Evolutionary conservation across 2,797 vertebrate species (phyloP).

Genomic region (Alauda arvensis): DNA sequence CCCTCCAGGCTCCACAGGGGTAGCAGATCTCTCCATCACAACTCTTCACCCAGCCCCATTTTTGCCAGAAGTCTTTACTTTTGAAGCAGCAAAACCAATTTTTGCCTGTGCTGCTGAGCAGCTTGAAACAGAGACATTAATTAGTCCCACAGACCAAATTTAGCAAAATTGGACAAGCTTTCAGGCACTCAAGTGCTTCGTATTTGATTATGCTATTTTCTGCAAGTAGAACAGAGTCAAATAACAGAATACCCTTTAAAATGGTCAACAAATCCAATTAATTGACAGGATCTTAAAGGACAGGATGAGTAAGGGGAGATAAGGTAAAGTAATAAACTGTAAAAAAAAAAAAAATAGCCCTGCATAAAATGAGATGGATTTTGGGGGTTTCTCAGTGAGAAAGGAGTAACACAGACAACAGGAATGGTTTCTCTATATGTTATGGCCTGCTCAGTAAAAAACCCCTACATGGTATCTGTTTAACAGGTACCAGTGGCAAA

Average conservation of each 20-base stretch:
- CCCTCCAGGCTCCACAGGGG: not conserved
- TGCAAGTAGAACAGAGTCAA: conserved; percentile 24
- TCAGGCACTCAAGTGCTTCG: conserved; percentile 12
- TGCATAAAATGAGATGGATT: not conserved
- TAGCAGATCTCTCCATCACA: not conserved
- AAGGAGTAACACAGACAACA: not conserved
- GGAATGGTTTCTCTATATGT: not conserved
- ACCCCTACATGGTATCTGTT: not conserved
- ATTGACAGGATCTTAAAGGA: conserved; percentile 30
- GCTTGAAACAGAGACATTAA: conserved; percentile 25
- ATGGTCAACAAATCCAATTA: conserved; percentile 32
- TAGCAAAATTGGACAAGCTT: conserved; percentile 32
- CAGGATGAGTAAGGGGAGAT: not conserved
- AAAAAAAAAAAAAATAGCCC: not conserved
- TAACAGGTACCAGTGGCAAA: not conserved
- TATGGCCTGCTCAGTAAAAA: not conserved
- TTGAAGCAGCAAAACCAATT: conserved; percentile 3
- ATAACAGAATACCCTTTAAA: conserved; percentile 27
- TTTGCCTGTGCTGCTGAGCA: conserved; percentile 1
- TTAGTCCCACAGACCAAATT: conserved; percentile 29
- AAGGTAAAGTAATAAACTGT: not conserved
- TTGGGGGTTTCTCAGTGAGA: not conserved
- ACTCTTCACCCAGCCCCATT: not conserved
- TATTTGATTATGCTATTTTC: conserved; percentile 41
- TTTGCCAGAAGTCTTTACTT: not conserved